These are phyloP conservation scores for Triplophysa bombifrons DNA, from an alignment of 2,797 vertebrate species.

Conservation along the genomic window DNA sequence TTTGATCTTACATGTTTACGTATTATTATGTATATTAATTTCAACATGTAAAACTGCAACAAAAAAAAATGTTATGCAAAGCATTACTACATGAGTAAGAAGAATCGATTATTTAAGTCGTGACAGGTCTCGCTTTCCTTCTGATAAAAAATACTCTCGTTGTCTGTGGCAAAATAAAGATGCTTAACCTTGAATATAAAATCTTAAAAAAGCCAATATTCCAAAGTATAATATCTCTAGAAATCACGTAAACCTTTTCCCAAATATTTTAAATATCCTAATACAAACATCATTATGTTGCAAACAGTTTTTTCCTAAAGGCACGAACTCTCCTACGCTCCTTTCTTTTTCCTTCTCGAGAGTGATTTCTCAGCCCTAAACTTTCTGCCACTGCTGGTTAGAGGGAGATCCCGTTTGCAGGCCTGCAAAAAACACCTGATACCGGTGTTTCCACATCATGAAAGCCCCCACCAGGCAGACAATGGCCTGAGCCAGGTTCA, in stretches of 20 bases:
- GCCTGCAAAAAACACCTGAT: constrained; percentile 93
- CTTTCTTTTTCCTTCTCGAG: constrained; percentile 5
- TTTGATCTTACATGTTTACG: not conserved
- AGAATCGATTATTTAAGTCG: not conserved
- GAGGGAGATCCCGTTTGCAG: constrained; percentile 71
- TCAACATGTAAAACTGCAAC: not conserved
- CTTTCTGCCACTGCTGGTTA: constrained; percentile 73
- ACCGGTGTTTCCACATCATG: constrained; percentile 95
- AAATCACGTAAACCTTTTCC: constrained; percentile 46
- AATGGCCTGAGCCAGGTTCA: constrained; percentile 85
- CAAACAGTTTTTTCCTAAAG: constrained; percentile 31
- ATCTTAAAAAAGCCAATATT: constrained; percentile 50
- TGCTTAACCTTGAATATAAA: not conserved
- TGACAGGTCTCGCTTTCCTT: not conserved
- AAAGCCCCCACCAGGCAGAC: constrained; percentile 86
- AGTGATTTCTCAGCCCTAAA: constrained; percentile 56
- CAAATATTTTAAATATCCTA: constrained; percentile 47
- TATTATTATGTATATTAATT: not conserved
- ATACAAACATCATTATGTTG: constrained; percentile 22
- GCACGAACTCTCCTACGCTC: constrained; percentile 38
- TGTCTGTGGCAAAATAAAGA: not conserved
- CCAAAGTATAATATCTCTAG: constrained; percentile 53
- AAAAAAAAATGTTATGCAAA: not conserved
- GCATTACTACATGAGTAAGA: not conserved
- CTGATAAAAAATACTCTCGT: not conserved